Evolutionary conservation across 2,888 invertebrate genomes (phyloP).

Genomic region (Cerastis rubricosa): DNA sequence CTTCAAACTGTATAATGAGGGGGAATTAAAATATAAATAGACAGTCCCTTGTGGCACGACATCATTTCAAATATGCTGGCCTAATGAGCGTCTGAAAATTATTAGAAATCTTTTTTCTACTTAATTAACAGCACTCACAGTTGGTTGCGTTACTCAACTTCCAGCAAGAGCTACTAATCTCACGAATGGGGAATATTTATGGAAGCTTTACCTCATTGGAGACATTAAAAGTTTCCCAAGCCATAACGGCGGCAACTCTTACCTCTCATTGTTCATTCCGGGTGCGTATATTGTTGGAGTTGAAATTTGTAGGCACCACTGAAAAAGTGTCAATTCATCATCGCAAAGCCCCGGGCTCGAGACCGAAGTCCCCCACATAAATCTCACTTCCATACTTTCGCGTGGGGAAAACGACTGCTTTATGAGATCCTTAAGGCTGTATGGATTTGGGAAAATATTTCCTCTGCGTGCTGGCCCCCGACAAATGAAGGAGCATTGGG

Average conservation of each 20-base stretch:
- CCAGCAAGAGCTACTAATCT: slow-evolving; percentile 85
- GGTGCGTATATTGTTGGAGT: slow-evolving; percentile 88
- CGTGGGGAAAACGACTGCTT: slow-evolving; percentile 90
- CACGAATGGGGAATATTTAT: slow-evolving; percentile 86
- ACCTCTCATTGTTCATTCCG: slow-evolving; percentile 89
- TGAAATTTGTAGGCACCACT: slow-evolving; percentile 89
- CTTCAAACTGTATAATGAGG: slow-evolving; percentile 76
- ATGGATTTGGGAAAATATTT: slow-evolving; percentile 91
- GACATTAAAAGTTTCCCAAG: slow-evolving; percentile 88
- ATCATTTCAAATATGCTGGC: slow-evolving; percentile 49
- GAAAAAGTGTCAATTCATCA: slow-evolving; percentile 91
- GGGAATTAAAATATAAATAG: slow-evolving; percentile 77
- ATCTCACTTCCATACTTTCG: slow-evolving; percentile 91
- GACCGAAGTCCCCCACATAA: slow-evolving; percentile 89
- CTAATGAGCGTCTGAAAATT: slow-evolving; percentile 58
- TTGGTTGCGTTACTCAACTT: slow-evolving; percentile 77
- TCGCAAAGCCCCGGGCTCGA: slow-evolving; percentile 89
- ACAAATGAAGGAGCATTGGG: slow-evolving; percentile 90
- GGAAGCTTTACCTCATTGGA: slow-evolving; percentile 87
- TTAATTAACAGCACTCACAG: slow-evolving; percentile 77
- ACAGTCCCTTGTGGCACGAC: slow-evolving; percentile 54
- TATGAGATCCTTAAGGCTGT: slow-evolving; percentile 91
- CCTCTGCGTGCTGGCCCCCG: slow-evolving; percentile 89
- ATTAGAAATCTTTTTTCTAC: slow-evolving; percentile 63
- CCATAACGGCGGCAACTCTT: slow-evolving; percentile 85